Evolutionary conservation across 2,113 vertebrate genomes (phyloP), one percentile per base, ranked within the genome.

Genomic region (Steatornis caripensis): DNA sequence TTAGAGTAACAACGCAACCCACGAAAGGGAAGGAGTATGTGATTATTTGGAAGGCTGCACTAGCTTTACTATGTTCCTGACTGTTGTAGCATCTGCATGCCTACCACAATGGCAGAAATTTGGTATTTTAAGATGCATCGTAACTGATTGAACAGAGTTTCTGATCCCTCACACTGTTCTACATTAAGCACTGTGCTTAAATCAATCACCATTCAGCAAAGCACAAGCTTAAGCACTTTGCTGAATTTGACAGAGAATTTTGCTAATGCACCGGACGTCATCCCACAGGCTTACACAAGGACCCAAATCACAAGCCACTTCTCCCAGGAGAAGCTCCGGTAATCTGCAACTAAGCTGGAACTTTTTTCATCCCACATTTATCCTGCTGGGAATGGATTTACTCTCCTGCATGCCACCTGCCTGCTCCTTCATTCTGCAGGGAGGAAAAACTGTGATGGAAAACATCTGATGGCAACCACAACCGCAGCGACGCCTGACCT

Each of bases 291-390:
- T 96, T 92, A 84, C 68, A 83, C 37, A 66, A 53, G 92, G 75
- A 77, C 93, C 84, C 84, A 96, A 93, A 95, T 93, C 75, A 84
- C 49, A 77, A 88, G 45, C 81, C 46, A 43, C 61, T 86, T 93
- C 86, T 94, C 86, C 27, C 83, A 86, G 72, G 64, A 92, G 87
- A 7, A 89, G 87, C 84, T 84, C 70, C 22, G 3, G 29, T 89
- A 93, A 97, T 82, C 80, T 78, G 83, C 83, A 92, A 60, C 65
- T 76, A 79, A 95, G 80, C 84, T 91, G 74, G 46, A 96, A 88
- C 89, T 83, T 87, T 66, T 84, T 79, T 78, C 74, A 89, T 87
- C 49, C 37, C 29, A 11, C 72, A 30, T 57, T 95, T 90, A 84
- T 83, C 39, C 58, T 9, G 1, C 71, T 55, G 57, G 51, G 58